Evolutionary conservation across 2,888 invertebrate species (phyloP), one percentile per base, ranked within the genome.

Genomic region (Pristionchus exspectatus): DNA sequence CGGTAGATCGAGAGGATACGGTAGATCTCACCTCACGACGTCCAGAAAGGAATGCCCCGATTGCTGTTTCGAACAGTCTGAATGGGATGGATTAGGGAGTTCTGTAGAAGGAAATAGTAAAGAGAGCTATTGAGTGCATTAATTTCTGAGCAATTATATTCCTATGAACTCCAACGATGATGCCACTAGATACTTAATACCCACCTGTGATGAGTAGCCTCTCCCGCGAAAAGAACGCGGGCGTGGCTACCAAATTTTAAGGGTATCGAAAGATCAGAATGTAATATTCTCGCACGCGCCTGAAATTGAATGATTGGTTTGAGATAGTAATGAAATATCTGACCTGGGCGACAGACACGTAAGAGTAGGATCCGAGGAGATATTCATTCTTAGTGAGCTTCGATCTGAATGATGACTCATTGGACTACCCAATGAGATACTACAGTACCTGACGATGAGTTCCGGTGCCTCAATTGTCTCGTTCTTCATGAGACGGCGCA

Each of bases 161-260:
- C 44, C 44, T 50, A 10, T 50, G 44, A 50, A 9, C 44, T 50
- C 12, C 44, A 50, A 50, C 3, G 44, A 9, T 50, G 9, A 50
- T 59, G 9, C 44, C 44, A 50, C 44, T 59, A 16, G 56, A 18
- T 16, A 59, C 18, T 24, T 24, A 63, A 9, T 50, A 12, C 44
- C 10, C n/a, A 92, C 93, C 93, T 91, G 90, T 93, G 92, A 90
- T 94, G 94, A 7, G 94, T 94, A 12, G 94, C 94, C 90, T 94
- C 94, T 89, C 94, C 94, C 24, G 94, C 94, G 88, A 94, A 94
- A 33, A 94, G 87, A 59, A 94, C 90, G 81, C 92, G 88, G 27
- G 92, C 92, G 85, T 90, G 89, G 30, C 92, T 90, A 44, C 91
- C 91, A 0, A 90, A 81, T 89, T 92, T 93, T n/a, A 94, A 91